These are phyloP conservation scores for Drosophila lacicola DNA, from an alignment of 2,888 invertebrate species.

Conservation along the genomic window DNA sequence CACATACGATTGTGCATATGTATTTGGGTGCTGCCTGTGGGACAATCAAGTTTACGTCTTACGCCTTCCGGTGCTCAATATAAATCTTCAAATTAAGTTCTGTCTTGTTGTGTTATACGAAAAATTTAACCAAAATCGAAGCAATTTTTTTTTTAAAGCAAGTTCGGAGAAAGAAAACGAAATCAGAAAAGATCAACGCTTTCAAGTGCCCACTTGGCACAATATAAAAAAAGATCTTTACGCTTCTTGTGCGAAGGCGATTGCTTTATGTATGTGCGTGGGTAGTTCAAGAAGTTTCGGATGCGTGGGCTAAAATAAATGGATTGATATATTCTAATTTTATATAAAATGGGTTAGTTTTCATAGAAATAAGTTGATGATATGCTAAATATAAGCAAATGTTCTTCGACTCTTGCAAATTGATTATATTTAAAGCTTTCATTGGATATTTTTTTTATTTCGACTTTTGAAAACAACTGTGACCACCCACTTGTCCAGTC, in stretches of 20 bases:
- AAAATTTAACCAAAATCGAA: constrained; percentile 76
- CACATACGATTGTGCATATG: background rate
- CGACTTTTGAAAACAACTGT: constrained; percentile 12
- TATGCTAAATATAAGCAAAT: no score
- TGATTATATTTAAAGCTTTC: no score
- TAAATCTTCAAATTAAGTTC: constrained; percentile 76
- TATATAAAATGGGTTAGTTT: background rate
- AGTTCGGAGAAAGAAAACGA: constrained; percentile 66
- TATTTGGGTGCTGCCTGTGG: constrained; percentile 42
- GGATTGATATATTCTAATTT: background rate
- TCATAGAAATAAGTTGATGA: background rate
- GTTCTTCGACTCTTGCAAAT: no score
- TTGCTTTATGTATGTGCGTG: constrained; percentile 28
- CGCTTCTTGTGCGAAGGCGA: constrained; percentile 51
- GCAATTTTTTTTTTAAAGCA: constrained; percentile 53
- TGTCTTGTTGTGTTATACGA: constrained; percentile 52
- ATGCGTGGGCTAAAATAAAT: constrained; percentile 11
- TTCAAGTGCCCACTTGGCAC: constrained; percentile 78
- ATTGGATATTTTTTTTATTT: no score
- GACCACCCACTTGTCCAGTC: constrained; percentile 42
- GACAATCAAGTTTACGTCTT: constrained; percentile 67
- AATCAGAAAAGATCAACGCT: constrained; percentile 72
- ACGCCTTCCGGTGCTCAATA: constrained; percentile 74
- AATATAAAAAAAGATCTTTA: constrained; percentile 63
- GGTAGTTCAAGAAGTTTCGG: constrained; percentile 41